phyloP scores from a whole-genome alignment of 2,888 invertebrate species.

The Volucella zonaria region DNA sequence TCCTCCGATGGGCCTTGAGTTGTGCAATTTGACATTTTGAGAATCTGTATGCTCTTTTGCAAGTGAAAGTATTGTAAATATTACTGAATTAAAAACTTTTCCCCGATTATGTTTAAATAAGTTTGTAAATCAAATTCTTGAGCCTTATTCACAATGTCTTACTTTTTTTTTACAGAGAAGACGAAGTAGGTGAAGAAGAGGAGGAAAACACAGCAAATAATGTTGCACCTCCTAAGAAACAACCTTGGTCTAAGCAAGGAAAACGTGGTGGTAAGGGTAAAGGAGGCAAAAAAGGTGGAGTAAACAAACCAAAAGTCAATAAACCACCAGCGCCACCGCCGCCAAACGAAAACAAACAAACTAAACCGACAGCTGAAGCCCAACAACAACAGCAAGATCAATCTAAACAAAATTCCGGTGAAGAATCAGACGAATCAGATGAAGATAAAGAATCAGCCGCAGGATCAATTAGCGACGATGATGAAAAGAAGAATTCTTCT shows the following conservation, averaged over 20 bases:
- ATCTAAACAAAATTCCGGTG: conserved; percentile 79
- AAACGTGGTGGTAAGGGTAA: conserved; percentile 85
- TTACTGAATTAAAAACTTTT: too few species aligned
- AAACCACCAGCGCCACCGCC: conserved; percentile 79
- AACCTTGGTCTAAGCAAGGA: conserved; percentile 91
- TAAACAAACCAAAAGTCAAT: conserved; percentile 81
- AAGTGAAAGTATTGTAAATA: too few species aligned
- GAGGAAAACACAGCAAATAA: conserved; percentile 79
- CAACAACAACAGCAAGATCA: conserved; percentile 73
- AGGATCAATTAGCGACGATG: conserved; percentile 84
- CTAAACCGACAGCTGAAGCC: conserved; percentile 68
- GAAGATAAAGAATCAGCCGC: conserved; percentile 83
- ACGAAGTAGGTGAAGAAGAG: conserved; percentile 80
- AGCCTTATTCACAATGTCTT: too few species aligned
- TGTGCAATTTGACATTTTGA: background rate
- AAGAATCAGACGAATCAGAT: conserved; percentile 84
- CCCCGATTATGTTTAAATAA: too few species aligned
- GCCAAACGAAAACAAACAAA: conserved; percentile 69
- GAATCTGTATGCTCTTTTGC: too few species aligned
- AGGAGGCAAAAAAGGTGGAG: conserved; percentile 79
- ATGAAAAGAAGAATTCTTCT: conserved; percentile 85
- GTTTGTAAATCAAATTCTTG: too few species aligned
- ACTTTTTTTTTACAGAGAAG: conserved; percentile 74
- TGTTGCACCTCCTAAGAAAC: conserved; percentile 85
- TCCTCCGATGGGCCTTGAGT: too few species aligned